Conservation (phyloP, 2,797 vertebrate species). For the Brachymystax lenok region DNA sequence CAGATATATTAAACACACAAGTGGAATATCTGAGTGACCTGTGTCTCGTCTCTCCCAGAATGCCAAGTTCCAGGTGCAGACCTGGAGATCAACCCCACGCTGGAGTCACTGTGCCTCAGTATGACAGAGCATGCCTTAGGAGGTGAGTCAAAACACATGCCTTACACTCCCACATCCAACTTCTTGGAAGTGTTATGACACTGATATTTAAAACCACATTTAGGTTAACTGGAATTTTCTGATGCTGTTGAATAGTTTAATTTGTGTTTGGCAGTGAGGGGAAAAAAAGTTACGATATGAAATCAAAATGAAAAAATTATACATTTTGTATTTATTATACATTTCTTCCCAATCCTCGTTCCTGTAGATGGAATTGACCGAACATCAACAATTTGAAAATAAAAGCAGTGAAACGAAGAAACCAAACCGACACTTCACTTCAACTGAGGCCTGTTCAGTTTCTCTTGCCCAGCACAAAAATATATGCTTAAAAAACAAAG, state of each 20-base stretch:
- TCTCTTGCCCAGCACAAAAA: conserved; percentile 77
- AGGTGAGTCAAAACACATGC: conserved; percentile 74
- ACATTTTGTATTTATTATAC: conserved; percentile 27
- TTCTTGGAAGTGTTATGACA: not conserved
- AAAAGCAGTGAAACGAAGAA: conserved; percentile 39
- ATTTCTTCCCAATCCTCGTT: conserved; percentile 44
- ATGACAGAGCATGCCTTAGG: conserved; percentile 98
- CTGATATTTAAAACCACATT: not conserved
- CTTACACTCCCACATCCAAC: not conserved
- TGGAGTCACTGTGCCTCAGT: conserved; percentile 98
- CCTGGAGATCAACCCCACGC: conserved; percentile 95
- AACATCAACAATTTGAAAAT: conserved; percentile 91
- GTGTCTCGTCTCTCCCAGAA: conserved; percentile 70
- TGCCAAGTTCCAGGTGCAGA: conserved; percentile 92
- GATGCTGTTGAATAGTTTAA: not conserved
- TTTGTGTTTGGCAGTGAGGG: not conserved
- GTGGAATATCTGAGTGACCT: not conserved
- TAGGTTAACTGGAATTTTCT: not conserved
- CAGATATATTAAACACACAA: not conserved
- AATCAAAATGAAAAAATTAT: conserved; percentile 4
- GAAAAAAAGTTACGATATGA: not conserved
- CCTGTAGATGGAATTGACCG: conserved; percentile 91
- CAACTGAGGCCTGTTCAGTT: conserved; percentile 72
- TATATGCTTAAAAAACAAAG: conserved; percentile 68
- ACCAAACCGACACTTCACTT: conserved; percentile 72